Percentiles rank a stretch among this genome's conserved stretches.
Conservation (phyloP, 2,113 vertebrate genomes). For the Poicephalus meyeri region DNA sequence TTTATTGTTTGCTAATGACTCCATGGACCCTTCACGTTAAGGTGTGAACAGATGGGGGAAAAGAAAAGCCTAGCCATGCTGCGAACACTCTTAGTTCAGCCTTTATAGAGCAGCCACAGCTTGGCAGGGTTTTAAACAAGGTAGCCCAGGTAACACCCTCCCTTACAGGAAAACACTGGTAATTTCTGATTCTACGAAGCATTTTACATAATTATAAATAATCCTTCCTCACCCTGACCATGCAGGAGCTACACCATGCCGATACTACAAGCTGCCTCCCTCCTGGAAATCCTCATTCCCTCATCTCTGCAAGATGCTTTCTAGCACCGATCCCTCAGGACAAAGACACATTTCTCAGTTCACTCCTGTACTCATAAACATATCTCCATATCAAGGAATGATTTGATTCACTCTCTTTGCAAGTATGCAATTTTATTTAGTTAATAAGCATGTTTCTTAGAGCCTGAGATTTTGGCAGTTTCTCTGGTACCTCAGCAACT, state of each 20-base stretch:
- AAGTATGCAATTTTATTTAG: neutral
- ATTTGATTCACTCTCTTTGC: neutral
- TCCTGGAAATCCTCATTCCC: neutral
- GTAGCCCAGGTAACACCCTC: neutral
- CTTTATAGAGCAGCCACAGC: neutral
- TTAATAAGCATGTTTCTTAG: neutral
- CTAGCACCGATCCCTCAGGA: neutral
- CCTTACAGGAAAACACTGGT: neutral
- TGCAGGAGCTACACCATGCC: neutral
- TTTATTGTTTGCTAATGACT: neutral
- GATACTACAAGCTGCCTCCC: neutral
- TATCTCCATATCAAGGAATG: neutral
- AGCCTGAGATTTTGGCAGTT: neutral
- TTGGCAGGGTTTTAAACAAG: neutral
- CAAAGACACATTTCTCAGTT: neutral
- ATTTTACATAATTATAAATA: accelerated
- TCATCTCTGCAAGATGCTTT: neutral
- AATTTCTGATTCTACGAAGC: neutral
- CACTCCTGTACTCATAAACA: accelerated
- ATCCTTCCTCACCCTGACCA: neutral
- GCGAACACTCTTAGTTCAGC: neutral
- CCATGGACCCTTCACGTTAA: neutral
- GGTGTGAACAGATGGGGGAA: neutral
- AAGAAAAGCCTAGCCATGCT: neutral
- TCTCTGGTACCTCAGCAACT: neutral